A percentile compares a stretch with the other conserved stretches of the same genome.
These are phyloP conservation scores for Paraplagusia blochii DNA, from an alignment of 2,113 vertebrate species.

Conservation along the genomic window DNA sequence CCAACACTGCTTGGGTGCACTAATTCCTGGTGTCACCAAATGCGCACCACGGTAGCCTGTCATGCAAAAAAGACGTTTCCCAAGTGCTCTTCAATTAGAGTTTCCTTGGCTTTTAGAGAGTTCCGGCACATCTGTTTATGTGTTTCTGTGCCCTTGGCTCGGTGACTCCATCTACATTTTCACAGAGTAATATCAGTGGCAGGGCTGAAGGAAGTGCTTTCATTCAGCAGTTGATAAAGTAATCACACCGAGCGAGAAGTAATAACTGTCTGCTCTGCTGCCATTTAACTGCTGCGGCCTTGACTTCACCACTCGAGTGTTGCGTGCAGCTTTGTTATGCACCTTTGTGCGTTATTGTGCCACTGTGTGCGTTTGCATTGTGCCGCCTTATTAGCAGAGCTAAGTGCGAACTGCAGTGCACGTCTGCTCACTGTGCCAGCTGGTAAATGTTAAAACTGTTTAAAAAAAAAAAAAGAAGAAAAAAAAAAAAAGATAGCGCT, in stretches of 20 bases:
- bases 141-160: background rate
- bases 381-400: slow-evolving; percentile 20
- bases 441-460: slow-evolving; percentile 44
- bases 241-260: slow-evolving; percentile 51
- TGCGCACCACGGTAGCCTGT: background rate
- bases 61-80: background rate
- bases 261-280: slow-evolving; percentile 48
- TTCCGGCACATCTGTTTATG: background rate
- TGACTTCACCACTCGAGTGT: slow-evolving; percentile 56
- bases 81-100: background rate
- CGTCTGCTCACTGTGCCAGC: slow-evolving; percentile 46
- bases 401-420: slow-evolving; percentile 22
- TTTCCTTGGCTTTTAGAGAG: background rate
- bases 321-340: slow-evolving; percentile 29
- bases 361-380: slow-evolving; percentile 3
- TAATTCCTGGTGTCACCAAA: no score
- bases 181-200: slow-evolving; percentile 37
- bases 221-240: slow-evolving; percentile 49
- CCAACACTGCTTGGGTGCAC: no score
- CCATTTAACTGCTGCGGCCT: slow-evolving; percentile 55
- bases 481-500: slow-evolving; percentile 21
- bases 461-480: slow-evolving; percentile 35
- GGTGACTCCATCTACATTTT: slow-evolving; percentile 27
- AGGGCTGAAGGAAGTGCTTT: slow-evolving; percentile 32
- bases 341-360: slow-evolving; percentile 14